These are phyloP conservation scores for Tretioscincus oriximinensis DNA, from an alignment of 2,113 vertebrate genomes.

Conservation along the genomic window DNA sequence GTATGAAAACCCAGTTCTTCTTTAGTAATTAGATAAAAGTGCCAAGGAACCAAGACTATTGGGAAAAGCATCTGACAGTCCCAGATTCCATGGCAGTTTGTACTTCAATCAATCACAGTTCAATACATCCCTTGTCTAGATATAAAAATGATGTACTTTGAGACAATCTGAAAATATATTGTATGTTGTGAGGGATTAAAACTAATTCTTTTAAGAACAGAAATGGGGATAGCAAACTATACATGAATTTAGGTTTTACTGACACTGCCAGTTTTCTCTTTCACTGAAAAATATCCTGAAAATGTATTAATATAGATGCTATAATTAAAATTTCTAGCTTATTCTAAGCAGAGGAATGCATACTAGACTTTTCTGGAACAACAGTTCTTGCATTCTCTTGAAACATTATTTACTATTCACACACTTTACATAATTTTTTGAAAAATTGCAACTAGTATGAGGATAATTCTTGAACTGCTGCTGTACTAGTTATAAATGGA, in stretches of 20 bases:
- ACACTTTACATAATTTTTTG: background rate
- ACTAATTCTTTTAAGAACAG: background rate
- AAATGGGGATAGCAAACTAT: background rate
- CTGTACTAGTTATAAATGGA: too few relatives aligned
- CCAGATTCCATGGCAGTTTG: too few relatives aligned
- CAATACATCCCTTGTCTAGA: background rate
- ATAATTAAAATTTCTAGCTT: background rate
- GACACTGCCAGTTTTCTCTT: background rate
- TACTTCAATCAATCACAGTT: too few relatives aligned
- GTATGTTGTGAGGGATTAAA: background rate
- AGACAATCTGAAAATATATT: background rate
- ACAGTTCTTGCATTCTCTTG: background rate
- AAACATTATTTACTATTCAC: background rate
- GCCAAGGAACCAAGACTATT: too few relatives aligned
- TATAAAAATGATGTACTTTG: background rate
- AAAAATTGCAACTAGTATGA: background rate
- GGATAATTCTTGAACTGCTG: background rate
- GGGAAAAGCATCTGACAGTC: too few relatives aligned
- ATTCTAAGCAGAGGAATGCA: too few relatives aligned
- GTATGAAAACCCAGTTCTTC: too few relatives aligned
- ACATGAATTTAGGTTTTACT: background rate
- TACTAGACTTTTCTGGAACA: background rate
- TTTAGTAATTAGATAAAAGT: too few relatives aligned
- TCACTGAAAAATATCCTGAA: background rate
- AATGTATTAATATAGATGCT: background rate